phyloP scores from a whole-genome alignment of 2,888 invertebrate species.

The Mythimna loreyi region DNA sequence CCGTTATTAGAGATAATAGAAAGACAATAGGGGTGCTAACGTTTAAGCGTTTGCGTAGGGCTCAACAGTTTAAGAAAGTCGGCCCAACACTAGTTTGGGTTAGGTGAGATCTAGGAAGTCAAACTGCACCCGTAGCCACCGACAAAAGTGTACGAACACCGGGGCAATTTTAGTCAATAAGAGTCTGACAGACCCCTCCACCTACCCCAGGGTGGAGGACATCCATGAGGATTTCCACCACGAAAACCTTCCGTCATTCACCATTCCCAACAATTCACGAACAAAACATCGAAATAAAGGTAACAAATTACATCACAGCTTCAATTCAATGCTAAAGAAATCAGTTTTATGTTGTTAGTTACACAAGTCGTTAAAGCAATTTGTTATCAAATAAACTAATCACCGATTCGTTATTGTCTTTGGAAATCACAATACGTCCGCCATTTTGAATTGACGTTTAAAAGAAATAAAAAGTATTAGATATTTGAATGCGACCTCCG shows the following conservation, averaged over 20 bases:
- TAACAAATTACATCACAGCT: constrained; percentile 25
- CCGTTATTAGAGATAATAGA: no score
- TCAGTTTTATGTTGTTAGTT: constrained; percentile 32
- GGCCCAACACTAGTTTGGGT: no score
- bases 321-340: constrained; percentile 38
- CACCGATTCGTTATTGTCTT: constrained; percentile 48
- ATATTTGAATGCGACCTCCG: constrained; percentile 28
- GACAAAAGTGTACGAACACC: no score
- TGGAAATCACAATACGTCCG: constrained; percentile 28
- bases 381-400: constrained; percentile 40
- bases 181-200: no score
- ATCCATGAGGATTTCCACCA: no score
- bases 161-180: no score
- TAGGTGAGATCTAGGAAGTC: no score
- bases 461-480: background rate
- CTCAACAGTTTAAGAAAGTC: no score
- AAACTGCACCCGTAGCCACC: no score
- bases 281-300: constrained; percentile 6
- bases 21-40: no score
- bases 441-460: constrained; percentile 7
- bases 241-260: background rate
- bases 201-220: no score
- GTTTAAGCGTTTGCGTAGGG: no score
- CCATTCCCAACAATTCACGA: background rate
- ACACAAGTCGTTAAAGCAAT: constrained; percentile 30